Evolutionary conservation across 1,140 invertebrate genomes (phyloP), one percentile per base, ranked within the genome.

Genomic region (Rhagoletis zephyria): DNA sequence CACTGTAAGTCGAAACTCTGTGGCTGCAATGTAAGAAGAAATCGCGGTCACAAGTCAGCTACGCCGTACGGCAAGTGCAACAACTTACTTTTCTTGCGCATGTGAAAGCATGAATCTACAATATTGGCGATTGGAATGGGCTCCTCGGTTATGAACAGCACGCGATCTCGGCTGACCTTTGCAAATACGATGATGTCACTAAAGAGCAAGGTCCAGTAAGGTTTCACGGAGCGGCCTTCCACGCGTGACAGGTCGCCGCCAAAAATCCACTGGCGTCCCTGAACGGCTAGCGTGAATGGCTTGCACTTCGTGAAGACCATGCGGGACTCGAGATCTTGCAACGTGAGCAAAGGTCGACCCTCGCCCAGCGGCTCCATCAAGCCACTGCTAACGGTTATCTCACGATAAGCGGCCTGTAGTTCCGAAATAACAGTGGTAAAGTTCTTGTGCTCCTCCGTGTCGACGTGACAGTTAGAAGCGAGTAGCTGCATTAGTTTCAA

Each of bases 281-380:
- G 96, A 89, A 96, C 95, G 89, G 95, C 96, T 91, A 97, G 93
- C 42, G 96, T 95, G 91, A 97, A 97, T 74, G 97, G 96, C 95
- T 97, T 97, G 94, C 97, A 97, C 93, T 96, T 95, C 89, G 97
- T 97, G 93, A 97, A 97, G 87, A 97, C 97, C 90, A 97, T 94
- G 89, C 97, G 94, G 89, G 96, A 96, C 92, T 97, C 97, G 67
- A 97, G 94, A 90, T 97, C 97, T 92, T 97, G 96, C 48, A 97
- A 94, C 61, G 96, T 96, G 3, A 97, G 92, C 51, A 97, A 90
- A 0, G 96, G 97, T 89, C 96, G 94, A 1, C 96, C 97, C 89
- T 97, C 96, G 9, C 96, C 95, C 45, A 96, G 95, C 0, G 96
- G 96, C 89, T 97, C 97, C 97, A 97, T 97, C 4, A 97, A 93